Base-by-base conservation (phyloP, 2,888 invertebrate species). In the Clitarchus hookeri region DNA sequence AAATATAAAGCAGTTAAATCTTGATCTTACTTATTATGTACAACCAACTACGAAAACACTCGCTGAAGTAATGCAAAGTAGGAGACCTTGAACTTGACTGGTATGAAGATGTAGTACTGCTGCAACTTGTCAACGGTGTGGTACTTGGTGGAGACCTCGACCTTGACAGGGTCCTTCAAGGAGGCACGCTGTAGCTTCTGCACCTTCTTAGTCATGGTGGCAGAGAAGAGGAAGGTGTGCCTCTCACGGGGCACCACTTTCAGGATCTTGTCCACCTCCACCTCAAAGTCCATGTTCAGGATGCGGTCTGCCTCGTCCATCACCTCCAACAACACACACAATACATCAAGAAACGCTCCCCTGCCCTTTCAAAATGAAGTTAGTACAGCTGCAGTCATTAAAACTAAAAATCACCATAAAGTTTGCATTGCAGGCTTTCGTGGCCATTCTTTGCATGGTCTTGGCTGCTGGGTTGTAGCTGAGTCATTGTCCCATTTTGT, bases 251-350 rank as follows among this genome's bases (percentile, higher is more conserved):
- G 99, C 86, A 99, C 96, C 0, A 95, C 96, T 90, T 96, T 96
- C 3, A 99, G 92, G 86, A 99, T 99, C 92, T 99, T 99, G 91
- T 99, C 98, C 0, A 99, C 96, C 92, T 99, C 99, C 19, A 96
- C 96, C 92, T 99, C 99, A 91, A 99, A 99, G 91, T 99, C 99
- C 98, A 99, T 98, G 91, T 99, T 99, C 6, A 99, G 93, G 89
- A 99, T 99, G 88, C 99, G 94, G 92, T 99, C 99, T 0, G 99
- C 99, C 94, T 99, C 99, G 90, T 99, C 99, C 98, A 99, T 98
- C 0, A 99, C 97, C 94, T 96, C 53, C 88, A 88, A 88, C 84
- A 84, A 82, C 86, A 11, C 48, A 48, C 48, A 48, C 48, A 16
- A 13, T 48, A 1, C 48, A 48, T 48, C 36, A 36, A 1, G 4